Conservation (phyloP, 2,113 vertebrate species). For the Tachysurus vachellii region DNA sequence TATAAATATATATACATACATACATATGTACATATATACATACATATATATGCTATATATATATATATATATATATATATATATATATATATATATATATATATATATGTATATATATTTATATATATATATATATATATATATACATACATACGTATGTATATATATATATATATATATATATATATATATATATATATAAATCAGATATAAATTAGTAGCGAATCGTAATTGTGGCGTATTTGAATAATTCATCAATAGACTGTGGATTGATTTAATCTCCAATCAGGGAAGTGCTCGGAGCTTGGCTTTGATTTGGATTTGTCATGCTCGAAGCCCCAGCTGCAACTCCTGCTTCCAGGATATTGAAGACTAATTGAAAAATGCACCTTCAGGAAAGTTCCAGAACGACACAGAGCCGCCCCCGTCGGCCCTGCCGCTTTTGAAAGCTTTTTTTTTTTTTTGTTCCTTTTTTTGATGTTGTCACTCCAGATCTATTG, state of each 20-base stretch:
- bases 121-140: too few species aligned
- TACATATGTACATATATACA: too few species aligned
- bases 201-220: constrained; percentile 9
- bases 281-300: background rate
- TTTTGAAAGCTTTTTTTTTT: constrained; percentile 71
- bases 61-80: too few species aligned
- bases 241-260: constrained; percentile 8
- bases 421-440: constrained; percentile 54
- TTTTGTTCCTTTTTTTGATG: constrained; percentile 81
- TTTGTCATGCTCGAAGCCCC: constrained; percentile 68
- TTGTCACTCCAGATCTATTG: constrained; percentile 93
- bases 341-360: constrained; percentile 73
- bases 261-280: background rate
- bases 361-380: constrained; percentile 77
- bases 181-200: too few species aligned
- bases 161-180: too few species aligned
- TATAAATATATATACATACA: too few species aligned
- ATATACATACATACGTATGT: too few species aligned
- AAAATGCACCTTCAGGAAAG: constrained; percentile 78
- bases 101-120: too few species aligned
- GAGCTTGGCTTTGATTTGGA: constrained; percentile 65
- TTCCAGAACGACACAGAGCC: constrained; percentile 71
- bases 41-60: too few species aligned
- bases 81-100: too few species aligned
- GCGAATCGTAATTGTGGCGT: background rate